These are phyloP conservation scores for Anodontia alba DNA, from an alignment of 2,888 invertebrate species.

Conservation along the genomic window DNA sequence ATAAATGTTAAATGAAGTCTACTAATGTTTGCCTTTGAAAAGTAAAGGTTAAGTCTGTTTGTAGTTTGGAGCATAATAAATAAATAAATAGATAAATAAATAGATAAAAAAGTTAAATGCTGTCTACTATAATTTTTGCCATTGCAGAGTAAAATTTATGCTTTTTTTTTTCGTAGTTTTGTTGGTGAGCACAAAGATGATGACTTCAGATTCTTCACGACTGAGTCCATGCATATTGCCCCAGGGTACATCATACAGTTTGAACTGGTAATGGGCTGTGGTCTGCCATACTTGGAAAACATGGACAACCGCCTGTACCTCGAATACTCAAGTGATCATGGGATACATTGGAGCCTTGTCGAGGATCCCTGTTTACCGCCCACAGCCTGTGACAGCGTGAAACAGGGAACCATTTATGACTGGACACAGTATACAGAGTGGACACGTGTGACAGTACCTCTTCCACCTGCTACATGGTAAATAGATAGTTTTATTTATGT, in stretches of 20 bases:
- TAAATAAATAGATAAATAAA: too few relatives aligned
- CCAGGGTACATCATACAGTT: constrained; percentile 85
- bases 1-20: too few relatives aligned
- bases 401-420: constrained; percentile 83
- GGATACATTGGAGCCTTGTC: constrained; percentile 84
- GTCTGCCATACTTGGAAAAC: constrained; percentile 70
- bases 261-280: constrained; percentile 85
- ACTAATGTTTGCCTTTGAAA: too few relatives aligned
- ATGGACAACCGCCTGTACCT: constrained; percentile 79
- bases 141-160: too few relatives aligned
- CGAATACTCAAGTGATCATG: constrained; percentile 85
- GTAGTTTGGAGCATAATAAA: too few relatives aligned
- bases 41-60: too few relatives aligned
- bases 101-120: too few relatives aligned
- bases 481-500: too few relatives aligned
- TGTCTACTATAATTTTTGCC: too few relatives aligned
- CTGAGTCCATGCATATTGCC: constrained; percentile 83
- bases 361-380: constrained; percentile 83
- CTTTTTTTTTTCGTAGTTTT: constrained; percentile 64
- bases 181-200: constrained; percentile 63
- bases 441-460: constrained; percentile 82
- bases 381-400: constrained; percentile 78
- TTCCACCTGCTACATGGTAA: constrained; percentile 83
- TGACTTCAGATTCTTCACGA: constrained; percentile 80
- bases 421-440: constrained; percentile 82